A percentile compares a stretch with the other conserved stretches of the same genome.
phyloP scores from a whole-genome alignment of 2,797 vertebrate genomes.

The Notoglanidium macrostoma region DNA sequence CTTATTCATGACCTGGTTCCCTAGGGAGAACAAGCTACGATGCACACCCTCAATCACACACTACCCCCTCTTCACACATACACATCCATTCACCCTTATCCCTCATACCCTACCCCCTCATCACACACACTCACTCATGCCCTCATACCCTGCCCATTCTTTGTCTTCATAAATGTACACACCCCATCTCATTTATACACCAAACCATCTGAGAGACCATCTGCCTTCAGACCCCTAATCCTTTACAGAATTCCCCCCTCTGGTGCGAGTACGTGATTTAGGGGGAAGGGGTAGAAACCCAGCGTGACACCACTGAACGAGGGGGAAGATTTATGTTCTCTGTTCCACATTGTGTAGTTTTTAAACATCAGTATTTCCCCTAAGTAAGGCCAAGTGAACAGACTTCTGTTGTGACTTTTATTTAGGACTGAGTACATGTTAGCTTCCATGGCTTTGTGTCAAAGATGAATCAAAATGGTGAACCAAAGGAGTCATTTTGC shows the following conservation, averaged over 20 bases:
- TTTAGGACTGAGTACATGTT: background rate
- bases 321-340: background rate
- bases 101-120: slow-evolving; percentile 6
- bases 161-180: slow-evolving; percentile 36
- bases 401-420: background rate
- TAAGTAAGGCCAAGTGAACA: background rate
- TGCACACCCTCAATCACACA: slow-evolving; percentile 38
- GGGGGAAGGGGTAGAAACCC: slow-evolving; percentile 19
- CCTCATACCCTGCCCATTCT: slow-evolving; percentile 16
- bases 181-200: slow-evolving; percentile 53
- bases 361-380: background rate
- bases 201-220: slow-evolving; percentile 56
- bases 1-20: slow-evolving; percentile 54
- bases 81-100: slow-evolving; percentile 4
- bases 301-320: background rate
- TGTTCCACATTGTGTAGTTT: background rate
- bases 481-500: background rate
- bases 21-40: slow-evolving; percentile 47
- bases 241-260: slow-evolving; percentile 36
- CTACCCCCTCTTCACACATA: slow-evolving; percentile 29
- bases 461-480: background rate
- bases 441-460: background rate
- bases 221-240: slow-evolving; percentile 55
- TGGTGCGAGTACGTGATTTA: background rate
- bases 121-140: slow-evolving; percentile 24